These are phyloP conservation scores for Caenorhabditis sp. DNA, from an alignment of 2,888 invertebrate species.

Conservation along the genomic window DNA sequence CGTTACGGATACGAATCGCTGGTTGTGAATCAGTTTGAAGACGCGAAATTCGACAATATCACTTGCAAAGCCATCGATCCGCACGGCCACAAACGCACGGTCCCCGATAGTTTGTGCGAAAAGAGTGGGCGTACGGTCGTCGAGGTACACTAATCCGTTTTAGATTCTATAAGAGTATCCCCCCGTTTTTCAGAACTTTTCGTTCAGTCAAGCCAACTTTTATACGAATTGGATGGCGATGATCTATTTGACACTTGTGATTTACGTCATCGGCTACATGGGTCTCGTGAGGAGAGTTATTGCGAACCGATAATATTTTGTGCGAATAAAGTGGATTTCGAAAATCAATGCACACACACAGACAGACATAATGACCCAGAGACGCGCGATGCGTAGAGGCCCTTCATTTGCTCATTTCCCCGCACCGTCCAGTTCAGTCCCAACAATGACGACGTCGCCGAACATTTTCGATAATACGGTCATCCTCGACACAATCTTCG, in stretches of 20 bases:
- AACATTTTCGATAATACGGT: too few species aligned
- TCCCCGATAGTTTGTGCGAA: constrained; percentile 37
- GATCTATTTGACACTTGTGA: constrained; percentile 61
- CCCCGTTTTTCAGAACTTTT: constrained; percentile 61
- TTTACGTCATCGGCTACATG: constrained; percentile 70
- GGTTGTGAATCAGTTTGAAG: constrained; percentile 68
- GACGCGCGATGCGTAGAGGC: too few species aligned
- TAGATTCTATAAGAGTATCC: too few species aligned
- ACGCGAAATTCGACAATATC: constrained; percentile 82
- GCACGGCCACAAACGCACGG: not conserved
- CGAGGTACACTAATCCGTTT: constrained; percentile 21
- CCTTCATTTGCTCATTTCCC: too few species aligned
- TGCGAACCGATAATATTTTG: too few species aligned
- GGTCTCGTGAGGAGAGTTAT: constrained; percentile 70
- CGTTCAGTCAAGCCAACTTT: constrained; percentile 62
- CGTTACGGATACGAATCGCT: constrained; percentile 81
- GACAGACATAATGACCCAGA: too few species aligned
- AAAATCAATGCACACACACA: too few species aligned
- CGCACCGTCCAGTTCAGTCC: too few species aligned
- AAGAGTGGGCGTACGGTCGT: constrained; percentile 52
- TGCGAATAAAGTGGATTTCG: too few species aligned
- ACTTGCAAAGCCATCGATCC: constrained; percentile 45
- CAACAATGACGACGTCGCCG: too few species aligned
- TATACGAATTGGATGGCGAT: constrained; percentile 68
- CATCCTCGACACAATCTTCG: too few species aligned